These are phyloP conservation scores for Elaphurus davidianus DNA, from an alignment of 2,113 vertebrate genomes.

Conservation along the genomic window DNA sequence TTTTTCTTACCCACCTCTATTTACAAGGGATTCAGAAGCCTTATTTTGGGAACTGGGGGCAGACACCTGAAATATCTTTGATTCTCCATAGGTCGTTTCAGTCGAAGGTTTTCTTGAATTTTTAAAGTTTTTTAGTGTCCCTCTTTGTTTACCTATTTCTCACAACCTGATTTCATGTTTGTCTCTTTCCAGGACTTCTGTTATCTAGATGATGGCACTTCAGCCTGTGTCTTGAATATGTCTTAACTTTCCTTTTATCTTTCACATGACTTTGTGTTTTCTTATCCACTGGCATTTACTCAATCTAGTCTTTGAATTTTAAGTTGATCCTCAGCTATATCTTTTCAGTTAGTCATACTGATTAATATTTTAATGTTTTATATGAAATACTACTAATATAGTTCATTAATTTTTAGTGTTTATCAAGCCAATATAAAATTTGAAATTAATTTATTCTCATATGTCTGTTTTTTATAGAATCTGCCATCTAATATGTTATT, in stretches of 20 bases:
- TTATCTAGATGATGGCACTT: not conserved
- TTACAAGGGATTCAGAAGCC: not conserved
- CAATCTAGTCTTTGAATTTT: not conserved
- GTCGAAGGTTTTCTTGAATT: not conserved
- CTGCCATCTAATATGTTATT: not conserved
- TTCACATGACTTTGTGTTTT: not conserved
- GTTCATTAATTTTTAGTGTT: not conserved
- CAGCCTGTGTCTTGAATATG: not conserved
- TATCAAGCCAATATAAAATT: not conserved
- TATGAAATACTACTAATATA: not conserved
- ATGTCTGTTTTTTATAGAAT: not conserved
- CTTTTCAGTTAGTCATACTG: not conserved
- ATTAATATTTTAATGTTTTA: not conserved
- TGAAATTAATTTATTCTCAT: not conserved
- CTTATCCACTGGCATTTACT: not conserved
- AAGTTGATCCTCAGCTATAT: not conserved
- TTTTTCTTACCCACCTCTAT: not conserved
- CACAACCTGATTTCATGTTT: not conserved
- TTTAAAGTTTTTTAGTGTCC: not conserved
- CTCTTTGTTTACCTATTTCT: not conserved
- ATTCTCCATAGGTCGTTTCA: not conserved
- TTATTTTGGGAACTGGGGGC: not conserved
- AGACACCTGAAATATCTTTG: not conserved
- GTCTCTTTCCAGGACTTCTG: not conserved
- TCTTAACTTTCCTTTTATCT: not conserved